Conservation (phyloP, 2,113 vertebrate genomes). For the Zapornia atra region DNA sequence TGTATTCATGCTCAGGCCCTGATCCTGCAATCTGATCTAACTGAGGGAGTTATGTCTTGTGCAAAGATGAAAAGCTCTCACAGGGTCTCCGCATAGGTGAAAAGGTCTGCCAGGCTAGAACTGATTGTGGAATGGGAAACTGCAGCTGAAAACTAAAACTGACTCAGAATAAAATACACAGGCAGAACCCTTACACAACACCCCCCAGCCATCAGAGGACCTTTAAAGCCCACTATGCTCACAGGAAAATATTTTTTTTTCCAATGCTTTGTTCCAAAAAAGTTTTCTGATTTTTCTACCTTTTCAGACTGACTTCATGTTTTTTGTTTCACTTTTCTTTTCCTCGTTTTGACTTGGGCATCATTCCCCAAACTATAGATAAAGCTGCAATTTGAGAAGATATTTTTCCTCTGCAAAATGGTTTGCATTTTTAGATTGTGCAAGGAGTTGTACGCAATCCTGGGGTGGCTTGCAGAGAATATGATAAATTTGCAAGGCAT, state of each 20-base stretch:
- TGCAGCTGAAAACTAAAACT: conserved; percentile 12
- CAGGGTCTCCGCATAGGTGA: conserved; percentile 25
- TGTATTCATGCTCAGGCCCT: conserved; percentile 1
- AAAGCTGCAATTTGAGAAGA: conserved; percentile 62
- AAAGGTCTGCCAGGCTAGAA: conserved; percentile 34
- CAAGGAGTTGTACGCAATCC: conserved; percentile 21
- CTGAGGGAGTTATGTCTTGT: neutral
- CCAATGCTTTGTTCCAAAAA: conserved; percentile 25
- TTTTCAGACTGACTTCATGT: conserved; percentile 5
- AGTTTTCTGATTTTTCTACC: neutral
- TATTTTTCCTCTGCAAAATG: conserved; percentile 52
- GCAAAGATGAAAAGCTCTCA: conserved; percentile 37
- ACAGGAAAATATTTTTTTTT: conserved; percentile 34
- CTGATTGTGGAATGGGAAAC: conserved; percentile 1
- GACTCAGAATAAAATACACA: neutral
- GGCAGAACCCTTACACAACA: neutral
- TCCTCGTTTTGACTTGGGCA: conserved; percentile 21
- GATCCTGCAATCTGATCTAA: conserved; percentile 56
- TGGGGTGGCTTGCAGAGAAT: conserved; percentile 17
- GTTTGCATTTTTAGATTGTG: conserved; percentile 33
- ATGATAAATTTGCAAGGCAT: conserved; percentile 61
- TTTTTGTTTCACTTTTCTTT: neutral
- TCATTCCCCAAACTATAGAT: conserved; percentile 17
- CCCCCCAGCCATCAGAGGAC: neutral
- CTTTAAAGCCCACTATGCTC: neutral